Conservation (phyloP, 2,888 invertebrate genomes). For the Macaria liturata region DNA sequence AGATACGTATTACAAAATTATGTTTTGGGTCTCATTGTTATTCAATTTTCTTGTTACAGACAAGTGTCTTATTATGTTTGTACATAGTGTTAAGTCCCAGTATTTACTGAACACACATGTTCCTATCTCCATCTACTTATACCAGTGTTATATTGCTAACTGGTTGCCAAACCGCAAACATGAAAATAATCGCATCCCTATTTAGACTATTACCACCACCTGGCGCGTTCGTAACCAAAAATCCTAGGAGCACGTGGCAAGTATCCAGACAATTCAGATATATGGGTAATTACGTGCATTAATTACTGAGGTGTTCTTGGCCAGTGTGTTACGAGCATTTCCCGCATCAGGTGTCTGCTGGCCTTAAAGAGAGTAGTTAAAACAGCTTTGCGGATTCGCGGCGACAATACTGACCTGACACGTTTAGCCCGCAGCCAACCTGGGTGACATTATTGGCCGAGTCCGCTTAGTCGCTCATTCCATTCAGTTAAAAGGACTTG, state of each 20-base stretch:
- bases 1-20: too few species aligned
- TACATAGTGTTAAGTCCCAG: too few species aligned
- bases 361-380: conserved; percentile 70
- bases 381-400: conserved; percentile 60
- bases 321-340: conserved; percentile 43
- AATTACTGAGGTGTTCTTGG: conserved; percentile 53
- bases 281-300: conserved; percentile 56
- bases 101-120: too few species aligned
- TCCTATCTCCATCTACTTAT: too few species aligned
- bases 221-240: conserved; percentile 29
- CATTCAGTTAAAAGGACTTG: conserved; percentile 74
- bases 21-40: too few species aligned
- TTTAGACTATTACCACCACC: conserved; percentile 13
- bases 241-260: conserved; percentile 51
- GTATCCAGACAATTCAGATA: conserved; percentile 58
- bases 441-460: conserved; percentile 69
- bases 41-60: too few species aligned
- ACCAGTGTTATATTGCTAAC: too few species aligned
- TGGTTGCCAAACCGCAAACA: conserved; percentile 1
- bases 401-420: conserved; percentile 47
- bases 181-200: conserved; percentile 20
- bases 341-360: conserved; percentile 58
- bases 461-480: conserved; percentile 71
- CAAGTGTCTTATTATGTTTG: too few species aligned
- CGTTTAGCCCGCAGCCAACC: conserved; percentile 58